These are phyloP conservation scores for Phrixothrix hirtus DNA, from an alignment of 2,888 invertebrate genomes.

Conservation along the genomic window DNA sequence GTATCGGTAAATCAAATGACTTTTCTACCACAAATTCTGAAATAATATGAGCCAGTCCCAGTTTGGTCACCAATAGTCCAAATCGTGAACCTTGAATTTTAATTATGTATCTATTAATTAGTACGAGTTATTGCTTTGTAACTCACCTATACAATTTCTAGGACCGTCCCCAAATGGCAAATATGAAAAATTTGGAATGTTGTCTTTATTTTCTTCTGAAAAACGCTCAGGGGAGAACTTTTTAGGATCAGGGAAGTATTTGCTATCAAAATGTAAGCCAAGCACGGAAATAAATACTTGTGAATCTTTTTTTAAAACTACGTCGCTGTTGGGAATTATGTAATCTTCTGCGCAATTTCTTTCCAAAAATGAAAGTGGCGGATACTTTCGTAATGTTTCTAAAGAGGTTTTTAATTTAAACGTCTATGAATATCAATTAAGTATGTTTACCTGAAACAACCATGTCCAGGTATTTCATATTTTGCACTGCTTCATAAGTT, in stretches of 20 bases:
- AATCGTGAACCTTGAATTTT: no score
- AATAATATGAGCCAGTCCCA: no score
- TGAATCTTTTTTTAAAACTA: conserved; percentile 47
- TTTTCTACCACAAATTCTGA: no score
- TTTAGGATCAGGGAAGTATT: conserved; percentile 51
- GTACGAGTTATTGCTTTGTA: no score
- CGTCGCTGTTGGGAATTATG: conserved; percentile 39
- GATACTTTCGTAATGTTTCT: conserved; percentile 56
- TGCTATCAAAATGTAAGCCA: conserved; percentile 48
- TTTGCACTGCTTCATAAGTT: no score
- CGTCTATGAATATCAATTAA: not conserved
- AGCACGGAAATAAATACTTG: conserved; percentile 47
- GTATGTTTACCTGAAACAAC: not conserved
- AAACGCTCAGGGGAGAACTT: conserved; percentile 53
- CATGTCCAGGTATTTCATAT: no score
- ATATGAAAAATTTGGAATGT: no score
- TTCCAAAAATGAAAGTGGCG: conserved; percentile 48
- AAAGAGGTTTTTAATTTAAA: conserved; percentile 29
- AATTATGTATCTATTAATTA: no score
- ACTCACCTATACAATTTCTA: no score
- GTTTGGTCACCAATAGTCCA: no score
- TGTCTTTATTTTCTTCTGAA: conserved; percentile 42
- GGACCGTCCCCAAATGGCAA: no score
- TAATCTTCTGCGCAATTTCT: conserved; percentile 43
- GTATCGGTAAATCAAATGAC: no score